Evolutionary conservation across 2,888 invertebrate genomes (phyloP).

Genomic region (Lamellibrachia satsuma): DNA sequence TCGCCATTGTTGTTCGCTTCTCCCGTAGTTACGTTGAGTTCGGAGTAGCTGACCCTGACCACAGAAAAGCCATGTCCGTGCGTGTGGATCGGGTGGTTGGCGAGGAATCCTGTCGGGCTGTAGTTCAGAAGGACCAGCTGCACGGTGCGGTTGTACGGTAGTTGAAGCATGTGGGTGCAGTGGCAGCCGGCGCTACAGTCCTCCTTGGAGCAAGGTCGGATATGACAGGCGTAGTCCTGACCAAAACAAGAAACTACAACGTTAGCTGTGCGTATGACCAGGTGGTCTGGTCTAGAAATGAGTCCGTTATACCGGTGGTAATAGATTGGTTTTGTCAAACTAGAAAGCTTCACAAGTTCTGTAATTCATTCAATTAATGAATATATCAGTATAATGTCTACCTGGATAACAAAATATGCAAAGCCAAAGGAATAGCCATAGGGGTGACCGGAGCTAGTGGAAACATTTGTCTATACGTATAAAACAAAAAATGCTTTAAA

Average conservation of each 20-base stretch:
- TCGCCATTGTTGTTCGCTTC: conserved; percentile 25
- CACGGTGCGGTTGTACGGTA: conserved; percentile 22
- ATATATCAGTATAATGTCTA: no score
- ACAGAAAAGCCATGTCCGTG: conserved; percentile 19
- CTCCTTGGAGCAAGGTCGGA: not conserved
- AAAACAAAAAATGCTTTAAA: no score
- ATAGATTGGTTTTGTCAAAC: no score
- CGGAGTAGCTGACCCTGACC: conserved; percentile 50
- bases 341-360: no score
- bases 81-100: conserved; percentile 13
- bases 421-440: no score
- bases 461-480: no score
- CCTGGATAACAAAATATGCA: no score
- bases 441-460: no score
- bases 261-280: no score
- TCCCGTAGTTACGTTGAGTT: conserved; percentile 29
- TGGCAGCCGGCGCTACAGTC: not conserved
- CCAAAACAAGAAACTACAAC: no score
- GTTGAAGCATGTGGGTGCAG: not conserved
- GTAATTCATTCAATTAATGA: no score
- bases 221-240: not conserved
- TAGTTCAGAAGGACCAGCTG: conserved; percentile 22
- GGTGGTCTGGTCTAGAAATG: not conserved
- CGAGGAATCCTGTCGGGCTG: not conserved
- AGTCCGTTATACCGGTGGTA: no score